phyloP scores from a whole-genome alignment of 2,888 invertebrate genomes.

The Cerceris rybyensis region DNA sequence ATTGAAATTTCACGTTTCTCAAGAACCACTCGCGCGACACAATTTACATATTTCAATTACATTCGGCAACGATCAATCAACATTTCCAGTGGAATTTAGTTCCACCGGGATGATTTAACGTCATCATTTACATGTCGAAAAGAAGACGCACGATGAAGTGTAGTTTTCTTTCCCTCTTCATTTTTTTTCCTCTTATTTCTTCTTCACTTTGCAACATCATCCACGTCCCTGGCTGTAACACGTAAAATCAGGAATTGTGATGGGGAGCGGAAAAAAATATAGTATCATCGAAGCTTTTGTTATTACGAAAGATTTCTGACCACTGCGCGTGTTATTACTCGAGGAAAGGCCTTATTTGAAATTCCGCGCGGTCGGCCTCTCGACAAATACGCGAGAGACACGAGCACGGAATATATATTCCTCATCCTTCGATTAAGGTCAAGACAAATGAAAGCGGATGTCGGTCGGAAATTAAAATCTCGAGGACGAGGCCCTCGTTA shows the following conservation, averaged over 20 bases:
- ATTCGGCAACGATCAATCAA: no score
- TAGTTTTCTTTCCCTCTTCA: no score
- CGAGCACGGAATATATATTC: conserved; percentile 34
- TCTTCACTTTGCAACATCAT: neutral
- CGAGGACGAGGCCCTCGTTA: conserved; percentile 63
- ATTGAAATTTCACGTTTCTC: no score
- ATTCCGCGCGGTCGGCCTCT: neutral
- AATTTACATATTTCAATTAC: no score
- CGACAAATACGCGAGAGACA: conserved; percentile 22
- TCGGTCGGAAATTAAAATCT: conserved; percentile 68
- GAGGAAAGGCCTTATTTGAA: conserved; percentile 1
- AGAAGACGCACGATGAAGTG: no score
- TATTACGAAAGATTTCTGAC: neutral
- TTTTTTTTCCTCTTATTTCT: no score
- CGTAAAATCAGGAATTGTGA: neutral
- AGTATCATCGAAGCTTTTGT: neutral
- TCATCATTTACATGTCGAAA: no score
- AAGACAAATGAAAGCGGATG: conserved; percentile 66
- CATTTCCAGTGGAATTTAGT: no score
- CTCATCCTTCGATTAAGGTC: conserved; percentile 59
- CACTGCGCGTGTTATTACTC: conserved; percentile 19
- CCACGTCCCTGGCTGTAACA: neutral
- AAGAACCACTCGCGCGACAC: no score
- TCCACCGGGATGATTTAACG: no score
- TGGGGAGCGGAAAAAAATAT: neutral